These are phyloP conservation scores for Champsocephalus gunnari DNA, from an alignment of 2,797 vertebrate genomes.

Conservation along the genomic window DNA sequence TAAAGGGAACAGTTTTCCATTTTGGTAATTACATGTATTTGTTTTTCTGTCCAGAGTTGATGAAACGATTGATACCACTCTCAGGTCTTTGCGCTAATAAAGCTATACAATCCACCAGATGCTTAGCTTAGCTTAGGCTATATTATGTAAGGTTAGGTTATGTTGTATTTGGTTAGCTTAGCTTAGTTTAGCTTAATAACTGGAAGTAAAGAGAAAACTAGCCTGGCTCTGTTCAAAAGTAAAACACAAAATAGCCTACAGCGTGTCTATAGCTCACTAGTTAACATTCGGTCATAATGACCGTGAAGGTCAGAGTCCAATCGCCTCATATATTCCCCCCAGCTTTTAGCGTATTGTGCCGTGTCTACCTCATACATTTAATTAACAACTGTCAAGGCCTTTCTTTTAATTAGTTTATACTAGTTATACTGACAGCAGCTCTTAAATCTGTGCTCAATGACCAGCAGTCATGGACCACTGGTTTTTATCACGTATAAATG, in stretches of 20 bases:
- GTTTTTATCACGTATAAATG: conserved; percentile 60
- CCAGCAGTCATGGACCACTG: conserved; percentile 46
- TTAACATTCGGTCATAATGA: not conserved
- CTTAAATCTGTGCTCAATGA: conserved; percentile 48
- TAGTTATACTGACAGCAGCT: conserved; percentile 26
- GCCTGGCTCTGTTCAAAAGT: too few relatives aligned
- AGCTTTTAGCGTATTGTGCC: not conserved
- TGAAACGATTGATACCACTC: not conserved
- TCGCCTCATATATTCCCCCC: not conserved
- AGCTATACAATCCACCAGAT: not conserved
- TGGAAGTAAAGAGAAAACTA: too few relatives aligned
- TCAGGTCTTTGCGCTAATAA: not conserved
- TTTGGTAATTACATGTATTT: too few relatives aligned
- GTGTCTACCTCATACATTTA: conserved; percentile 12
- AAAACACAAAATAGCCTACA: too few relatives aligned
- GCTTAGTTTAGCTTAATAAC: too few relatives aligned
- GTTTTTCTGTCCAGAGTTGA: not conserved
- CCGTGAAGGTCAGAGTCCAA: not conserved
- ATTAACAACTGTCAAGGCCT: conserved; percentile 22
- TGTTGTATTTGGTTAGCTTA: too few relatives aligned
- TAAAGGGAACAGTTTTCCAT: too few relatives aligned
- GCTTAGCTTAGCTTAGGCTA: not conserved
- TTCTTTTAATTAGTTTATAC: conserved; percentile 40
- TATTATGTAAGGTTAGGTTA: not conserved
- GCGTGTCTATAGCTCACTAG: too few relatives aligned